Conservation (phyloP, 1,140 invertebrate species). For the Pseudomyrmex concolor region DNA sequence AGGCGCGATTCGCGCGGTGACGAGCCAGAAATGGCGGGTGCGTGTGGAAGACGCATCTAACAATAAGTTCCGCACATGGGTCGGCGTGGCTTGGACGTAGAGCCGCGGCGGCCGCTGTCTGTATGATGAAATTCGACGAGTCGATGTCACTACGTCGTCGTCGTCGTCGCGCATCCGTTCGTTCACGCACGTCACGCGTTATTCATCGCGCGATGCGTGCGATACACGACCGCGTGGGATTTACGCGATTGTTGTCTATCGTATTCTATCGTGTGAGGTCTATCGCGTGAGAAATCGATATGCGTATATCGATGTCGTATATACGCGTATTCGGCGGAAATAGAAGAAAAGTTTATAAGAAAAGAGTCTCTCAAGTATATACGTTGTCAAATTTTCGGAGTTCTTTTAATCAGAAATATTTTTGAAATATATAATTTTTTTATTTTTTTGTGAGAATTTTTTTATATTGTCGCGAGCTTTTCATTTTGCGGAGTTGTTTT, state of each 20-base stretch:
- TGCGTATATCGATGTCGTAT: not conserved
- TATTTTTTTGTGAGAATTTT: too few species aligned
- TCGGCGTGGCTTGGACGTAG: not conserved
- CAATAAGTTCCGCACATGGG: slow-evolving; percentile 32
- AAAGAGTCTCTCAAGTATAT: too few species aligned
- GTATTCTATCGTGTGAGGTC: not conserved
- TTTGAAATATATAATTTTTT: too few species aligned
- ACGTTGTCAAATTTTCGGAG: too few species aligned
- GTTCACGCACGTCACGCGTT: not conserved
- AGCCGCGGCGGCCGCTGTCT: not conserved
- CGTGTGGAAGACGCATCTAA: slow-evolving; percentile 26
- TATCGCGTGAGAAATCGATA: not conserved
- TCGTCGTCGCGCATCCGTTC: not conserved
- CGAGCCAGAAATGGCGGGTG: slow-evolving; percentile 46
- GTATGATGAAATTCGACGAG: slow-evolving; percentile 47
- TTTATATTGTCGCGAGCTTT: not conserved
- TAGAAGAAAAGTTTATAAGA: not conserved
- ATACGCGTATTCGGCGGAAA: not conserved
- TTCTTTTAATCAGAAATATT: too few species aligned
- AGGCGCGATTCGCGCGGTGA: not conserved
- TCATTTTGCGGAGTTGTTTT: not conserved
- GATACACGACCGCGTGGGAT: not conserved
- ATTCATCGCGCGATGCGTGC: slow-evolving; percentile 6
- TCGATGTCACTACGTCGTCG: slow-evolving; percentile 22
- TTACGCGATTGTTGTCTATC: too few species aligned